phyloP scores from a whole-genome alignment of 2,888 invertebrate species.

The Drosophila phalerata region DNA sequence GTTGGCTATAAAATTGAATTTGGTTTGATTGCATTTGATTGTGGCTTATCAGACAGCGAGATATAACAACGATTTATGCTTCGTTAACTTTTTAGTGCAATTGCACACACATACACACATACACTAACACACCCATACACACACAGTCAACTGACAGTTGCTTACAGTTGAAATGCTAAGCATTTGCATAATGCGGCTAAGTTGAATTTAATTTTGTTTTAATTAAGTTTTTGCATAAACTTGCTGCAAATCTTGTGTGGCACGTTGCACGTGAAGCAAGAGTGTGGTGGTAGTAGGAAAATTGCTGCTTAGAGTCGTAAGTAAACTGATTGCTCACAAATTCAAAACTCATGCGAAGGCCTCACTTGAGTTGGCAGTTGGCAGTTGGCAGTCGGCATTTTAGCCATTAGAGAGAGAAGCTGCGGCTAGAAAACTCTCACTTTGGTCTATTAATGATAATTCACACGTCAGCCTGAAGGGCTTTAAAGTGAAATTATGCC shows the following conservation, averaged over 20 bases:
- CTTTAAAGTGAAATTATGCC: conserved; percentile 68
- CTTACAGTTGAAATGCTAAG: conserved; percentile 38
- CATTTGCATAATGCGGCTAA: conserved; percentile 71
- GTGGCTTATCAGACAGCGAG: conserved; percentile 74
- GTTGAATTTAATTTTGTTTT: conserved; percentile 68
- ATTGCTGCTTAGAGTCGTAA: conserved; percentile 35
- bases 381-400: conserved; percentile 34
- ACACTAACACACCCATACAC: conserved; percentile 4
- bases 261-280: conserved; percentile 13
- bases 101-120: conserved; percentile 34
- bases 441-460: conserved; percentile 71
- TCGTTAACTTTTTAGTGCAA: conserved; percentile 73
- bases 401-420: conserved; percentile 61
- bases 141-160: conserved; percentile 15
- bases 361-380: conserved; percentile 39
- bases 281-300: conserved; percentile 3
- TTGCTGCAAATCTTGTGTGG: conserved; percentile 33
- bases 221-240: conserved; percentile 67
- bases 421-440: conserved; percentile 28
- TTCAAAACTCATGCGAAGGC: conserved; percentile 16
- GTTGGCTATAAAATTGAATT: conserved; percentile 75
- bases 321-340: conserved; percentile 33
- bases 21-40: conserved; percentile 81
- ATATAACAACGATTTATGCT: conserved; percentile 68
- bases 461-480: conserved; percentile 67